A percentile compares a stretch with the other conserved stretches of the same genome.
Evolutionary conservation across 2,888 invertebrate genomes (phyloP).

Genomic region (Anoncus sp.): DNA sequence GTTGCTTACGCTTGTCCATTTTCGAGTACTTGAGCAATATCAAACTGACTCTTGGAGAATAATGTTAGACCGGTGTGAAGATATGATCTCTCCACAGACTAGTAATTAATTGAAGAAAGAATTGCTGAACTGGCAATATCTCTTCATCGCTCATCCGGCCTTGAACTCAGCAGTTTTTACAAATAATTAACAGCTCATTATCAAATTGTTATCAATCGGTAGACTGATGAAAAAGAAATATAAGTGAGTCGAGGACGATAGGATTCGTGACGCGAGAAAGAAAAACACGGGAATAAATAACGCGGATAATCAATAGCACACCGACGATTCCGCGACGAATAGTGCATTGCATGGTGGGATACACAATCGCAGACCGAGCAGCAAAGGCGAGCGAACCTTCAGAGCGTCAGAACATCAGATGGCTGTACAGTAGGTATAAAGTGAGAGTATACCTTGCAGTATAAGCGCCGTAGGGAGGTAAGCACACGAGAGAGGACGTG

Average conservation of each 20-base stretch:
- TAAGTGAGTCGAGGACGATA: conserved; percentile 1
- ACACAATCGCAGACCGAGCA: conserved; percentile 18
- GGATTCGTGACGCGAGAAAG: conserved; percentile 7
- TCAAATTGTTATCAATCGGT: background rate
- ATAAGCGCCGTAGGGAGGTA: conserved; percentile 56
- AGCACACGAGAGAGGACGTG: conserved; percentile 43
- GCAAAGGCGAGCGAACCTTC: conserved; percentile 31
- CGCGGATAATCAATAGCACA: conserved; percentile 18
- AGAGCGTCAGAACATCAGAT: conserved; percentile 49
- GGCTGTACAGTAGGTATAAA: conserved; percentile 40
- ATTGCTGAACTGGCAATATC: too few relatives aligned
- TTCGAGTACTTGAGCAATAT: too few relatives aligned
- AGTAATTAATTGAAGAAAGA: too few relatives aligned
- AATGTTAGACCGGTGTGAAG: too few relatives aligned
- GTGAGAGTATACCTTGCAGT: conserved; percentile 42
- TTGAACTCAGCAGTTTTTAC: background rate
- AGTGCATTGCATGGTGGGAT: conserved; percentile 20
- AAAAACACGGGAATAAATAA: conserved; percentile 23
- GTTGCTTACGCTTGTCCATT: too few relatives aligned
- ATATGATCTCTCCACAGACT: background rate
- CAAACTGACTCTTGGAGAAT: too few relatives aligned
- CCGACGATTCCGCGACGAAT: conserved; percentile 18
- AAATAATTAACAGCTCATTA: background rate
- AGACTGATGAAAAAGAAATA: background rate
- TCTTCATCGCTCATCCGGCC: background rate